Base-by-base conservation (phyloP, 2,888 invertebrate genomes). In the Cinara cedri region DNA sequence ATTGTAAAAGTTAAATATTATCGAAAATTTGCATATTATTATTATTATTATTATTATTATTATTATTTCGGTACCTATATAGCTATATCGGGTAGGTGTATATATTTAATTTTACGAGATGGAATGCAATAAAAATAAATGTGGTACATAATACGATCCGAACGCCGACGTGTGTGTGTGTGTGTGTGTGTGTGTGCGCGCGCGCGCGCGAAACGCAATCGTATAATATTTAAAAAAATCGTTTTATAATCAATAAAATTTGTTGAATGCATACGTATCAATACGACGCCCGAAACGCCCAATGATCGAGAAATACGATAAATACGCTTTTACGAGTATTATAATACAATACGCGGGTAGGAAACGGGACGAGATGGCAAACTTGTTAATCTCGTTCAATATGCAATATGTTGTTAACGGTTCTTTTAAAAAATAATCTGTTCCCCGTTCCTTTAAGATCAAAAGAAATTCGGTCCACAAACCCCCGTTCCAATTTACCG, bases 41-140 rank as follows among this genome's bases (percentile, higher is more conserved):
- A 54, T 62, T 54, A 34, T 21, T 34, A 34, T 6, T 34, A 6
- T 34, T 34, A 34, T 34, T 34, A 34, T 34, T 34, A 34, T 34
- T 34, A 34, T 34, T 34, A 34, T 34, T 34, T 21, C 19, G 13
- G n/a, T 51, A 34, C 34, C 6, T 34, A 34, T 34, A 34, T 34
- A 34, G 3, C 34, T 4, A 34, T 4, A 54, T 74, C n/a, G 16
- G 62, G 34, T 34, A 34, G 34, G 34, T 34, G 6, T 34, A 34
- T 65, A 54, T 75, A 75, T 75, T 75, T 65, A 65, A 75, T 75
- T 75, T 75, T 75, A 75, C 65, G 74, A 75, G 63, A 75, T 16
- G 6, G 51, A 19, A 74, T 21, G 65, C 54, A 54, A 75, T 75
- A 75, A 75, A 60, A 72, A 16, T n/a, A 16, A 54, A 65, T 54